Conservation (phyloP, 2,888 invertebrate genomes). For the Eupithecia insigniata region DNA sequence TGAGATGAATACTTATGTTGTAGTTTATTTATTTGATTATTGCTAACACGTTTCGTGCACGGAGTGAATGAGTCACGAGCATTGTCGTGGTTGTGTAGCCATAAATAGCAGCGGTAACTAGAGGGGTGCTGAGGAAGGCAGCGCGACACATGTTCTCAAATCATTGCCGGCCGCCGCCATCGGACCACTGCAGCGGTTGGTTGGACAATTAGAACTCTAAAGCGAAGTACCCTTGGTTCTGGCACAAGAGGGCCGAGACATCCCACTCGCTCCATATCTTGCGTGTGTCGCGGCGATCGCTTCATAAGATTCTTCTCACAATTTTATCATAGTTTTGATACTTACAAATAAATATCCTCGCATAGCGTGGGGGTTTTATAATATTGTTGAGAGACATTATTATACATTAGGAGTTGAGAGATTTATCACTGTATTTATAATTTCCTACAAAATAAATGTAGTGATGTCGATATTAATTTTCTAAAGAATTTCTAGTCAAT, state of each 20-base stretch:
- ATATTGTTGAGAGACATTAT: conserved; percentile 47
- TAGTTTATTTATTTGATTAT: conserved; percentile 57
- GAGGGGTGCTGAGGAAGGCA: conserved; percentile 57
- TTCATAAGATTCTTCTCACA: conserved; percentile 48
- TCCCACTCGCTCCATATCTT: conserved; percentile 58
- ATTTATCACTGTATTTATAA: conserved; percentile 34
- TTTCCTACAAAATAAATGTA: neutral
- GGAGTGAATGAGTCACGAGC: conserved; percentile 63
- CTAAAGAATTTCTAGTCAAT: neutral
- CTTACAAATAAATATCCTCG: conserved; percentile 44
- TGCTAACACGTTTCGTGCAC: conserved; percentile 58
- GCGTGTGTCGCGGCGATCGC: conserved; percentile 59
- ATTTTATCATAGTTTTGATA: conserved; percentile 23
- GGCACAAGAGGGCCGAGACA: conserved; percentile 53
- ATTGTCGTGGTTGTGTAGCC: conserved; percentile 66
- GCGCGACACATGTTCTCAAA: conserved; percentile 57
- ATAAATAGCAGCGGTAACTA: conserved; percentile 66
- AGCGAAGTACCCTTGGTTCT: conserved; percentile 66
- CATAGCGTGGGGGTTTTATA: conserved; percentile 56
- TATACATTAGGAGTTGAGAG: conserved; percentile 22
- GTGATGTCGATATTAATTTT: conserved; percentile 3
- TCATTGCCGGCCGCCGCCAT: conserved; percentile 49
- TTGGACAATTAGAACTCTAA: conserved; percentile 70
- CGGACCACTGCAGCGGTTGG: conserved; percentile 44
- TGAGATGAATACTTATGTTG: conserved; percentile 58